A percentile compares a stretch with the other conserved stretches of the same genome.
phyloP scores from a whole-genome alignment of 2,888 invertebrate genomes.

The Athalia rosae region DNA sequence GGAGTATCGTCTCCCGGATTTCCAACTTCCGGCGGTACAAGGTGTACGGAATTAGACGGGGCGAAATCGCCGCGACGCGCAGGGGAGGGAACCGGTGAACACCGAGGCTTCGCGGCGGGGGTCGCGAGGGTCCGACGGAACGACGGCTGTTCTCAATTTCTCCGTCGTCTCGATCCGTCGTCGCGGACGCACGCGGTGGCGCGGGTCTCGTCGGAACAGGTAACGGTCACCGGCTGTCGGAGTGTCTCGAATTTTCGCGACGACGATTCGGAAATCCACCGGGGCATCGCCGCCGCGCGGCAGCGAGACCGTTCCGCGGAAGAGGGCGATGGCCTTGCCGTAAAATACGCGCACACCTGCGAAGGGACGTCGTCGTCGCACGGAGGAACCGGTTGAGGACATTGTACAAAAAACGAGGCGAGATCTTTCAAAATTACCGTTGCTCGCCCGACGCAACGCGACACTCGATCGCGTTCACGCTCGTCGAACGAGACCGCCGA shows the following conservation, averaged over 20 bases:
- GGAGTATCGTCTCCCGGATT: no score
- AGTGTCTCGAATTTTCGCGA: no score
- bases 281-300: background rate
- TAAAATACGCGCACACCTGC: background rate
- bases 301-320: background rate
- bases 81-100: no score
- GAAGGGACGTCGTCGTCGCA: no score
- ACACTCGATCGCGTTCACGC: background rate
- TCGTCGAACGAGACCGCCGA: constrained; percentile 9
- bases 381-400: constrained; percentile 1
- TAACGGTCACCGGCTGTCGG: no score
- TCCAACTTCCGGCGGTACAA: constrained; percentile 15
- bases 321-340: constrained; percentile 27
- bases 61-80: background rate
- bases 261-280: no score
- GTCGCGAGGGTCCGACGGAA: no score
- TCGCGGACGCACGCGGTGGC: no score
- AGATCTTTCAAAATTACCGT: constrained; percentile 33
- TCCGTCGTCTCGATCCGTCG: no score
- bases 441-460: background rate
- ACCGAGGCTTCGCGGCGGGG: no score
- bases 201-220: no score
- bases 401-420: background rate
- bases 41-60: constrained; percentile 8
- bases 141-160: no score